These are phyloP conservation scores for Neoarius graeffei DNA, from an alignment of 2,113 vertebrate genomes.

Conservation along the genomic window DNA sequence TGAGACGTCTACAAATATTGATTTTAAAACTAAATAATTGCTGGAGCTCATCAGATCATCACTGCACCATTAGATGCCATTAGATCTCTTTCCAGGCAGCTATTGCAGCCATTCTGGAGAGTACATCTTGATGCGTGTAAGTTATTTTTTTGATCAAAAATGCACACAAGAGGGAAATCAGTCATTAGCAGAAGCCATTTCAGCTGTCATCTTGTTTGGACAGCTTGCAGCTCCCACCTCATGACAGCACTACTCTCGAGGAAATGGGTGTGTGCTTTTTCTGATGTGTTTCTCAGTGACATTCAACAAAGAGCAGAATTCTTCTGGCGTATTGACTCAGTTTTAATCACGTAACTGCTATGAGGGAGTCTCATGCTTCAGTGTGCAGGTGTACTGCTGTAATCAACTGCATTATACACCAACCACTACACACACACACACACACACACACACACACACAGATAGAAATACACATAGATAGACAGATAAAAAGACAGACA, in stretches of 20 bases:
- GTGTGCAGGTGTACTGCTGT: constrained; percentile 17
- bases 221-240: constrained; percentile 63
- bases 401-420: constrained; percentile 20
- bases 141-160: constrained; percentile 67
- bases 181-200: constrained; percentile 68
- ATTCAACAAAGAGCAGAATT: constrained; percentile 41
- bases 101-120: constrained; percentile 63
- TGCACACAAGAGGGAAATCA: constrained; percentile 60
- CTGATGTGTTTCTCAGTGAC: constrained; percentile 40
- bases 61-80: constrained; percentile 34
- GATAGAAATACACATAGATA: neutral
- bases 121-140: constrained; percentile 53
- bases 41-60: constrained; percentile 47
- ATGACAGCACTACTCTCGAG: constrained; percentile 54
- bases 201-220: constrained; percentile 67
- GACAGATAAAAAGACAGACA: neutral
- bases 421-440: neutral
- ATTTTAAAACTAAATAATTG: constrained; percentile 14
- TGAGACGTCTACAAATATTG: neutral
- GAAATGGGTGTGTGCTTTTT: constrained; percentile 45
- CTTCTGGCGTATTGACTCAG: constrained; percentile 24
- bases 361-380: constrained; percentile 17
- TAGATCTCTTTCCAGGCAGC: constrained; percentile 47
- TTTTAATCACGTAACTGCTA: constrained; percentile 36
- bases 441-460: neutral